Base-by-base conservation (phyloP, 2,113 vertebrate genomes). In the Leiothrix lutea region DNA sequence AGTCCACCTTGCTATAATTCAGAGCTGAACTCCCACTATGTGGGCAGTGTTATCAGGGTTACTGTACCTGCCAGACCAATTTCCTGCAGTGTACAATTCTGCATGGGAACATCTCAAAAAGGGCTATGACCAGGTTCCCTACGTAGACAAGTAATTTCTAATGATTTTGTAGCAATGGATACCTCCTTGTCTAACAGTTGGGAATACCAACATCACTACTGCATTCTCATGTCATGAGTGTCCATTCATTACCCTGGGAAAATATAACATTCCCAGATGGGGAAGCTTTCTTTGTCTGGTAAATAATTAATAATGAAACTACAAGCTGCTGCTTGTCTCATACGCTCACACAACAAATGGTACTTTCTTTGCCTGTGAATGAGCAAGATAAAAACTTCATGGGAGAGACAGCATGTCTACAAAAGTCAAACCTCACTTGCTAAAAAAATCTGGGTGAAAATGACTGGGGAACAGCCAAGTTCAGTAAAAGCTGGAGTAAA, bases 261-360 rank as follows among this genome's bases (percentile, higher is more conserved):
- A 94, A 86, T 28, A 72, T 40, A 78, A 74, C 29, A 57, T 81
- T 96, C 77, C 65, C 66, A 69, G 45, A 61, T 42, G n/a, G 28
- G 61, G 23, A 87, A 53, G 29, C 31, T 87, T 80, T 90, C 26
- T 81, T 79, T 75, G 71, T 54, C 50, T 42, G 45, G 86, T 94
- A 89, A 95, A 89, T 89, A 95, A 92, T 84, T 79, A 92, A 81
- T 81, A 94, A 89, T 45, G 57, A 84, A 90, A 79, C 29, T 50
- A 56, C 60, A 83, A 85, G 74, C 78, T 92, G 31, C 40, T 79
- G 61, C 57, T 84, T 94, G 88, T 81, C 72, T 92, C 5, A 0
- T 70, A 58, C 1, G 13, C 33, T 82, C 31, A 40, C 42, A 87
- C 23, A 88, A 80, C 25, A 93, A 90, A 66, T 10, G 51, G 33